A percentile compares a stretch with the other conserved stretches of the same genome.
Conservation (phyloP, 2,888 invertebrate species). For the Drosophila mercatorum region DNA sequence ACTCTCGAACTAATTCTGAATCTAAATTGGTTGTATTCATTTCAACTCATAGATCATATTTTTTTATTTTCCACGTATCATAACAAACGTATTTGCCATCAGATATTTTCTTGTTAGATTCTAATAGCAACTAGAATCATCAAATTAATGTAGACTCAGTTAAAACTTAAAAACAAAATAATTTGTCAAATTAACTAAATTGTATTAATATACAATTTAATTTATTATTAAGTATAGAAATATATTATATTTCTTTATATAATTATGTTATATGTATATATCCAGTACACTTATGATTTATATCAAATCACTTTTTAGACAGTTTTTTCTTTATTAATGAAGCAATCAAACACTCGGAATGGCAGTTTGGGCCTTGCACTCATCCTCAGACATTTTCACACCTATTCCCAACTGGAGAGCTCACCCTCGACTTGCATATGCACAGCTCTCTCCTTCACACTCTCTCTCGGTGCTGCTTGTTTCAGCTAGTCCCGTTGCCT, state of each 20-base stretch:
- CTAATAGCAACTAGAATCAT: too few species aligned
- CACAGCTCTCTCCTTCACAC: background rate
- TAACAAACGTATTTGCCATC: too few species aligned
- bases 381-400: background rate
- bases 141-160: too few species aligned
- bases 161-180: too few species aligned
- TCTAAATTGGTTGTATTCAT: too few species aligned
- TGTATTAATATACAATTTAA: too few species aligned
- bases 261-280: background rate
- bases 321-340: background rate
- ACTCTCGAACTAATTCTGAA: too few species aligned
- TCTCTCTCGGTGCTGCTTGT: background rate
- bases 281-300: background rate
- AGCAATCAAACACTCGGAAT: background rate
- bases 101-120: background rate
- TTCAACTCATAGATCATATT: too few species aligned
- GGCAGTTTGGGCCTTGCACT: background rate
- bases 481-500: conserved; percentile 58
- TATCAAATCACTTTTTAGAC: background rate
- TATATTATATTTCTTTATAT: too few species aligned
- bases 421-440: conserved; percentile 5
- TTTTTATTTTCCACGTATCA: too few species aligned
- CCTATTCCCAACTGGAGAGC: background rate
- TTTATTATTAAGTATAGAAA: too few species aligned
- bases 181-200: too few species aligned